These are phyloP conservation scores for Zeus faber DNA, from an alignment of 2,113 vertebrate species.

Conservation along the genomic window DNA sequence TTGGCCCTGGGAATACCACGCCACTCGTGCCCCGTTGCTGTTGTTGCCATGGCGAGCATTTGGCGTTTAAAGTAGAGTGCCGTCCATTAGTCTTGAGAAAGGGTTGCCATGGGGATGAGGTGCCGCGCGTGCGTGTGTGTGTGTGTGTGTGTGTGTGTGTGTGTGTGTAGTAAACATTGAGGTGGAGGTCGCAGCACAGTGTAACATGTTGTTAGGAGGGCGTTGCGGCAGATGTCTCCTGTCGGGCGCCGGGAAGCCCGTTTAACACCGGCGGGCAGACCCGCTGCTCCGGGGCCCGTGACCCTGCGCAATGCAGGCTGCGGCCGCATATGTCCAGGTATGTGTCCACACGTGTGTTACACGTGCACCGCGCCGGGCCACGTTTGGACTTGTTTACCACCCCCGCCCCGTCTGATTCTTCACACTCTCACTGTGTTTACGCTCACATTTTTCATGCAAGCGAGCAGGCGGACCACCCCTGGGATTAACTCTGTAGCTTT, in stretches of 20 bases:
- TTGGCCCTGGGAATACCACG: constrained; percentile 16
- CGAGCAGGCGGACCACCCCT: background rate
- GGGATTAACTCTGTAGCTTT: constrained; percentile 4
- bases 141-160: constrained; percentile 1
- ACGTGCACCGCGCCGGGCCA: no score
- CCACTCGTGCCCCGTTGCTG: constrained; percentile 6
- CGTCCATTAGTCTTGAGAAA: constrained; percentile 27
- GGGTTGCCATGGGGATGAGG: constrained; percentile 59
- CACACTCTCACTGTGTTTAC: background rate
- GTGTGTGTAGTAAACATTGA: background rate
- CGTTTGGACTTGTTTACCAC: no score
- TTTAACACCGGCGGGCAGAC: constrained; percentile 30
- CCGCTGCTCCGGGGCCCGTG: no score
- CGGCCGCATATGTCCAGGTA: no score
- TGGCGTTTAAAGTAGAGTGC: constrained; percentile 29
- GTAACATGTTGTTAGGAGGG: constrained; percentile 13
- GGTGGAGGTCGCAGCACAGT: constrained; percentile 6
- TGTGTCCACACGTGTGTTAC: constrained; percentile 26
- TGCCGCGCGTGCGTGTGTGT: background rate
- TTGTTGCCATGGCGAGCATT: constrained; percentile 38
- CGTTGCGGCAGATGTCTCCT: constrained; percentile 26
- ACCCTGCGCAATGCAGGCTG: no score
- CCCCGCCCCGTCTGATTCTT: background rate
- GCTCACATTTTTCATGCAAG: background rate
- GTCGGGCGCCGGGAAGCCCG: constrained; percentile 4